Percentiles rank a stretch among this genome's conserved stretches.
Conservation (phyloP, 2,113 vertebrate species). For the Dendropsophus ebraccatus region DNA sequence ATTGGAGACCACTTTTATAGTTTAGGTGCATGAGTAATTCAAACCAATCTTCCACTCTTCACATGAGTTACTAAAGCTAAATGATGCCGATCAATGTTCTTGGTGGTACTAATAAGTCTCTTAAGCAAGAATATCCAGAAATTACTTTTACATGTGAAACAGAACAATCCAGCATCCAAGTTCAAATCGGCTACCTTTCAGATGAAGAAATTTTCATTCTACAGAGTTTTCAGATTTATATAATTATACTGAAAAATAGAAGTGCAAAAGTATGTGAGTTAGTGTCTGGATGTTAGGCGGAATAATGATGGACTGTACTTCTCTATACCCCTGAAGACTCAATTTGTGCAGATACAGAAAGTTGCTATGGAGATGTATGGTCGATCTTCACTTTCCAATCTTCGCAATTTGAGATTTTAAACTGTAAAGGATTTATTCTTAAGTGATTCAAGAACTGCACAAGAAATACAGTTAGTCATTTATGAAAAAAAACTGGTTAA, state of each 20-base stretch:
- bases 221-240: slow-evolving; percentile 3
- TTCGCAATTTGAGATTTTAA: slow-evolving; percentile 43
- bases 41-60: not conserved
- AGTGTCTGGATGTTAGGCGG: not conserved
- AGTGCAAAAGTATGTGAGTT: not conserved
- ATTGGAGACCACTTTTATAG: not conserved
- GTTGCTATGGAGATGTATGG: slow-evolving; percentile 53
- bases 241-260: slow-evolving; percentile 36
- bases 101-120: not conserved
- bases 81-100: no score
- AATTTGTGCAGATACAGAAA: slow-evolving; percentile 42
- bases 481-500: slow-evolving; percentile 41
- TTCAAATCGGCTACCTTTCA: not conserved
- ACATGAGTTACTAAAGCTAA: not conserved
- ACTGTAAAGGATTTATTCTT: slow-evolving; percentile 39
- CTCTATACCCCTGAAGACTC: slow-evolving; percentile 51
- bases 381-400: slow-evolving; percentile 35
- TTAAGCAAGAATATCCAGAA: not conserved
- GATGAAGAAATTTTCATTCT: not conserved
- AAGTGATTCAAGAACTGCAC: not conserved
- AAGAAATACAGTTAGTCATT: slow-evolving; percentile 16
- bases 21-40: not conserved
- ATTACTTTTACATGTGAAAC: not conserved
- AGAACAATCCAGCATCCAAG: not conserved
- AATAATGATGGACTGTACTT: slow-evolving; percentile 42